phyloP scores from a whole-genome alignment of 2,888 invertebrate species.

The Ametastegia equiseti region DNA sequence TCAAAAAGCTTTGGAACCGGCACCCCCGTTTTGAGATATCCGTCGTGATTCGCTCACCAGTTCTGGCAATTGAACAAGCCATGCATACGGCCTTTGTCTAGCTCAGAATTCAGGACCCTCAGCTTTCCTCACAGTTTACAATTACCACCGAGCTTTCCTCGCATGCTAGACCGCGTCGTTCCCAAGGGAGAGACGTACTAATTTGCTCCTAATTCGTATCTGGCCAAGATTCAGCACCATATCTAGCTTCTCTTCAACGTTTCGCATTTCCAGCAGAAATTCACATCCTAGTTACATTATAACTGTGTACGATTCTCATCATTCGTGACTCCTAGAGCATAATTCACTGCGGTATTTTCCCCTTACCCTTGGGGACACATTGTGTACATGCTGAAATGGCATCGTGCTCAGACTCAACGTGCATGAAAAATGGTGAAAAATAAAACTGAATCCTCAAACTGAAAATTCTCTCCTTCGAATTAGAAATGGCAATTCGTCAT shows the following conservation, averaged over 20 bases:
- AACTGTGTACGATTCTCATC: background rate
- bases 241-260: background rate
- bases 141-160: background rate
- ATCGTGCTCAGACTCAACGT: too few species aligned
- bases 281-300: background rate
- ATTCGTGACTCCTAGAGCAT: background rate
- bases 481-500: too few species aligned
- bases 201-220: constrained; percentile 35
- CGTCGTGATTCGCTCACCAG: background rate
- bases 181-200: constrained; percentile 32
- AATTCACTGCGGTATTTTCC: too few species aligned
- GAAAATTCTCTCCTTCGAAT: too few species aligned
- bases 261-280: background rate
- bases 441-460: too few species aligned
- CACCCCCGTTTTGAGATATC: too few species aligned
- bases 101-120: background rate
- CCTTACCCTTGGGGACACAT: too few species aligned
- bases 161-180: constrained; percentile 26
- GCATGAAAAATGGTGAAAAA: too few species aligned
- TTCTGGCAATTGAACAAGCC: background rate
- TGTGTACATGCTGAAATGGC: too few species aligned
- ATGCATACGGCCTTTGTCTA: background rate
- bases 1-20: too few species aligned
- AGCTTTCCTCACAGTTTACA: background rate
- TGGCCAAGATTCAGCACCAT: constrained; percentile 10